These are phyloP conservation scores for Condylura cristata DNA, from an alignment of 2,113 vertebrate genomes.

Conservation along the genomic window DNA sequence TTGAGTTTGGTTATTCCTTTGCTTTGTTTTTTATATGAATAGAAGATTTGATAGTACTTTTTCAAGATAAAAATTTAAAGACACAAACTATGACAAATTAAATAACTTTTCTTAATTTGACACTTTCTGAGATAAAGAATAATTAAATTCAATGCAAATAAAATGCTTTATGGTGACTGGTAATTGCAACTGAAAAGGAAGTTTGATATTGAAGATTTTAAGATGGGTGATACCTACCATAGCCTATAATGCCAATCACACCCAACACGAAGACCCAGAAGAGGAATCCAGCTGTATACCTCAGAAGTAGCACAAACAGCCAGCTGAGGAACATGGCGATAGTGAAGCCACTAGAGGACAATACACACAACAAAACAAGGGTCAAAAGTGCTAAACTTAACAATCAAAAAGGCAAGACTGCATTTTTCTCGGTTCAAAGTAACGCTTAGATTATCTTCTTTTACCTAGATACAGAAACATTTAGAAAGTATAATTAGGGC, in stretches of 20 bases:
- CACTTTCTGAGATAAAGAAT: background rate
- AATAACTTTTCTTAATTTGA: background rate
- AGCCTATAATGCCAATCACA: slow-evolving; percentile 90
- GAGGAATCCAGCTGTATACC: slow-evolving; percentile 92
- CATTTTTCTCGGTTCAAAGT: background rate
- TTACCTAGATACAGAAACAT: background rate
- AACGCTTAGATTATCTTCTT: background rate
- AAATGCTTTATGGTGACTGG: background rate
- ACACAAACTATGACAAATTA: slow-evolving; percentile 2
- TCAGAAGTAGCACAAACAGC: slow-evolving; percentile 93
- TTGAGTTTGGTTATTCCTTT: no score
- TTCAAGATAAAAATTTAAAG: background rate
- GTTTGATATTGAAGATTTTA: background rate
- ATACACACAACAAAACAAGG: slow-evolving; percentile 31
- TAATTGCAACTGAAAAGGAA: slow-evolving; percentile 20
- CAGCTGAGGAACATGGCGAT: slow-evolving; percentile 95
- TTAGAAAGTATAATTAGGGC: no score
- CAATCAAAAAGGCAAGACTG: background rate
- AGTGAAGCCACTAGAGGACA: slow-evolving; percentile 89
- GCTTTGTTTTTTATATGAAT: background rate
- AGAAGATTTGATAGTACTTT: background rate
- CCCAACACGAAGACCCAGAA: slow-evolving; percentile 94
- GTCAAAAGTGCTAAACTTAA: background rate
- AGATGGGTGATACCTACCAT: slow-evolving; percentile 87
- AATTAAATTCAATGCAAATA: background rate